These are phyloP conservation scores for Pseudopleuronectes americanus DNA, from an alignment of 2,797 vertebrate genomes.

Conservation along the genomic window DNA sequence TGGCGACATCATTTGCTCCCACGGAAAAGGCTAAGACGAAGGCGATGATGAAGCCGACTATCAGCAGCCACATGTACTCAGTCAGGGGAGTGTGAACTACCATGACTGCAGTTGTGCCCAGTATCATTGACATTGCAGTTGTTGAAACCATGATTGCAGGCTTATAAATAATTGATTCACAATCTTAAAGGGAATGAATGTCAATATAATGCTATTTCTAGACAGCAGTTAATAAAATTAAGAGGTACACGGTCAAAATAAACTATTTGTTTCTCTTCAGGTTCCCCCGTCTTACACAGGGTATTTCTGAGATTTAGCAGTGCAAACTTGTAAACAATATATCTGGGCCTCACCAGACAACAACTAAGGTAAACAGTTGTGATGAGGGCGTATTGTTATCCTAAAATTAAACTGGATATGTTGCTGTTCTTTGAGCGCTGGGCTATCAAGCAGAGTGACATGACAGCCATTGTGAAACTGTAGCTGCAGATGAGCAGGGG, in stretches of 20 bases:
- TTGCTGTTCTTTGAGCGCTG: slow-evolving; percentile 81
- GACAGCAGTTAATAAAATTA: slow-evolving; percentile 74
- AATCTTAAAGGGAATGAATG: slow-evolving; percentile 72
- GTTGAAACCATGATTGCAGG: slow-evolving; percentile 81
- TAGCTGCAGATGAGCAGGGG: slow-evolving; percentile 78
- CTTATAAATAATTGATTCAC: slow-evolving; percentile 61
- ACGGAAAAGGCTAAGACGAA: slow-evolving; percentile 97
- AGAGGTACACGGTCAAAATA: slow-evolving; percentile 83
- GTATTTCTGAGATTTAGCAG: slow-evolving; percentile 59
- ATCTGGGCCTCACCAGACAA: slow-evolving; percentile 73
- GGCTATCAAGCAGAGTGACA: slow-evolving; percentile 74
- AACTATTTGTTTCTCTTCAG: slow-evolving; percentile 78
- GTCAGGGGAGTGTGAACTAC: slow-evolving; percentile 39
- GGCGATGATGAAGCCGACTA: slow-evolving; percentile 95
- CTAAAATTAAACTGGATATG: slow-evolving; percentile 78
- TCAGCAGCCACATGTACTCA: slow-evolving; percentile 88
- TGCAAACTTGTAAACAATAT: slow-evolving; percentile 70
- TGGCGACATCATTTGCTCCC: slow-evolving; percentile 97
- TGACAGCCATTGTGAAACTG: slow-evolving; percentile 87
- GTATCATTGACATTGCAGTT: slow-evolving; percentile 66
- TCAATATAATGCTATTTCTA: slow-evolving; percentile 43
- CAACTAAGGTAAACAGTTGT: slow-evolving; percentile 70
- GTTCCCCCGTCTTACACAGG: slow-evolving; percentile 56
- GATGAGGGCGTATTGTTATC: slow-evolving; percentile 88
- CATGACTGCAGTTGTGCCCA: slow-evolving; percentile 45